phyloP scores from a whole-genome alignment of 2,888 invertebrate species.

The Macroteleia sp. region DNA sequence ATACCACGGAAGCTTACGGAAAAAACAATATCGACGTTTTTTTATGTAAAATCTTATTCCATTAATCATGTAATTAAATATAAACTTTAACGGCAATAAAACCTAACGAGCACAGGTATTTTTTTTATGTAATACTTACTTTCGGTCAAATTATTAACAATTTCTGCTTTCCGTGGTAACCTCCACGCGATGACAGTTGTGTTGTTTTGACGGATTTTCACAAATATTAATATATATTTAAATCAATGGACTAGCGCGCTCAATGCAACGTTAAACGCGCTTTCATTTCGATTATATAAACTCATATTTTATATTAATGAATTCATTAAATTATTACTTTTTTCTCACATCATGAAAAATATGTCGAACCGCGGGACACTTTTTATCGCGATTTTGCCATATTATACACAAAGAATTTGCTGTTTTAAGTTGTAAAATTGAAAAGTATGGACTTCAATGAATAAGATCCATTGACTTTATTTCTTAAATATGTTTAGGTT shows the following conservation, averaged over 20 bases:
- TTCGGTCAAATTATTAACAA: no score
- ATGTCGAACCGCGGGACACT: constrained; percentile 16
- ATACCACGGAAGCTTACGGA: constrained; percentile 17
- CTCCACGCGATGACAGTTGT: no score
- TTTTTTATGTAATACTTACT: no score
- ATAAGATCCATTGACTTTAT: no score
- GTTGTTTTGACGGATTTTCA: constrained; percentile 11
- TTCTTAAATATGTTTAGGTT: no score
- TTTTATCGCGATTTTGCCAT: constrained; percentile 20
- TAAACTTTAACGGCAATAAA: constrained; percentile 13
- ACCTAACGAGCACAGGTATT: no score
- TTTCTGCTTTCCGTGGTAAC: no score
- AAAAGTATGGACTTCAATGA: no score
- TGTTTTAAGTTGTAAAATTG: constrained; percentile 18
- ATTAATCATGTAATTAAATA: constrained; percentile 8
- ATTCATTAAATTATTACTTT: constrained; percentile 20
- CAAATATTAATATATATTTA: constrained; percentile 23
- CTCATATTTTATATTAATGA: constrained; percentile 13
- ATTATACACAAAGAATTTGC: constrained; percentile 11
- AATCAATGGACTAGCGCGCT: background rate
- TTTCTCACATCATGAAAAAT: constrained; percentile 10
- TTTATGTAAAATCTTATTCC: constrained; percentile 11
- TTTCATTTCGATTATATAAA: constrained; percentile 20
- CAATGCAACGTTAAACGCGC: constrained; percentile 12
- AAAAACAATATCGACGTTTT: constrained; percentile 8